Base-by-base conservation (phyloP, 2,888 invertebrate species). In the Heliconius sara region DNA sequence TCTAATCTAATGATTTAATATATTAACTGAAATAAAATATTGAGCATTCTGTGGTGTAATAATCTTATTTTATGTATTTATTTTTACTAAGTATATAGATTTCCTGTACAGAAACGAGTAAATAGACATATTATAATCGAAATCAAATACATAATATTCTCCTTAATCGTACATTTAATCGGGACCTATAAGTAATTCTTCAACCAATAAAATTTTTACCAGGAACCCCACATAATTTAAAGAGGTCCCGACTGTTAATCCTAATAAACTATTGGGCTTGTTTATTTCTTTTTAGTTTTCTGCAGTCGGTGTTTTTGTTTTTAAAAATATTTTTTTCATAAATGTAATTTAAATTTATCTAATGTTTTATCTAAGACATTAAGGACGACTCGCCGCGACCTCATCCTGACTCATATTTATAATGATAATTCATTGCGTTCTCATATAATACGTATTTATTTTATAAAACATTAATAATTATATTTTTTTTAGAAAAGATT, bases 401-500 rank as follows among this genome's bases (percentile, higher is more conserved):
- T 87, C 87, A 86, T 87, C 88, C 86, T 85, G 82, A 85, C 85
- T 88, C 88, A 88, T 93, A 93, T 93, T 93, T 93, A 91, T 92
- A 93, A 93, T 93, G 92, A 90, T 92, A 92, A 94, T 93, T 93
- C 89, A 93, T 93, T 91, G 88, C 90, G 85, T 88, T 89, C 88
- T 90, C 88, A 88, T 85, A 85, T 88, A 7, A 66, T 34, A 30
- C 79, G 85, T 85, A 91, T 88, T 88, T 63, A 16, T 34, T 63
- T 39, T 39, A 10, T 39, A 39, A 60, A 63, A 25, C 10, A 73
- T 22, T 27, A 30, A 57, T 57, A 43, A 70, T 25, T 25, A 71
- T 47, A 25, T 27, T 2, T 7, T 39, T 39, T 39, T 39, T 39
- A 39, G 1, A 39, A 2, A 39, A 39, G 39, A 10, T 39, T 39